phyloP scores from a whole-genome alignment of 2,888 invertebrate genomes.

The Lithophane leautieri region DNA sequence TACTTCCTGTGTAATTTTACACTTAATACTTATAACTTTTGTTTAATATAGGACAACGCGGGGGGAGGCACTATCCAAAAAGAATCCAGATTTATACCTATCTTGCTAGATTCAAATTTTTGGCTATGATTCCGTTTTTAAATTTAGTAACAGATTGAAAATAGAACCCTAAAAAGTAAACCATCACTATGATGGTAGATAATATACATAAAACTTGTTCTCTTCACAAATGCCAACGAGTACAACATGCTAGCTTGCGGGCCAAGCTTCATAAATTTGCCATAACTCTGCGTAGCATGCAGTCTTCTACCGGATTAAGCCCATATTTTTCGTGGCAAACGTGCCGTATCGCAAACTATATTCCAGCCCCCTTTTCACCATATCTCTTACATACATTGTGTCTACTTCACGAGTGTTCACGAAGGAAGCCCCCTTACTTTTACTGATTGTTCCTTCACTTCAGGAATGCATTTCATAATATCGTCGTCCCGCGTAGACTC shows the following conservation, averaged over 20 bases:
- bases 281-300: conserved; percentile 43
- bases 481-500: conserved; percentile 6
- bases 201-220: conserved; percentile 15
- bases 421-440: conserved; percentile 20
- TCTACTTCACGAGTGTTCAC: conserved; percentile 21
- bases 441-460: conserved; percentile 29
- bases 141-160: background rate
- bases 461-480: conserved; percentile 29
- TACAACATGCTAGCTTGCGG: conserved; percentile 25
- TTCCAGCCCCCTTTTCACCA: conserved; percentile 46
- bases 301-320: conserved; percentile 64
- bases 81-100: conserved; percentile 5
- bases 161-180: background rate
- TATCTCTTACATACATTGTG: conserved; percentile 43
- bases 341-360: conserved; percentile 75
- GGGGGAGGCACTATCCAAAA: background rate
- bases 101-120: background rate
- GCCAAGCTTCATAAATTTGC: conserved; percentile 53
- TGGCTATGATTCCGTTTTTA: background rate
- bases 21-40: conserved; percentile 29
- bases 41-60: conserved; percentile 1
- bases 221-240: conserved; percentile 25
- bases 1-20: conserved; percentile 45
- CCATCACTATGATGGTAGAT: background rate
- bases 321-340: conserved; percentile 72